Base-by-base conservation (phyloP, 2,888 invertebrate species). In the Rhimphoctona megacephalus region DNA sequence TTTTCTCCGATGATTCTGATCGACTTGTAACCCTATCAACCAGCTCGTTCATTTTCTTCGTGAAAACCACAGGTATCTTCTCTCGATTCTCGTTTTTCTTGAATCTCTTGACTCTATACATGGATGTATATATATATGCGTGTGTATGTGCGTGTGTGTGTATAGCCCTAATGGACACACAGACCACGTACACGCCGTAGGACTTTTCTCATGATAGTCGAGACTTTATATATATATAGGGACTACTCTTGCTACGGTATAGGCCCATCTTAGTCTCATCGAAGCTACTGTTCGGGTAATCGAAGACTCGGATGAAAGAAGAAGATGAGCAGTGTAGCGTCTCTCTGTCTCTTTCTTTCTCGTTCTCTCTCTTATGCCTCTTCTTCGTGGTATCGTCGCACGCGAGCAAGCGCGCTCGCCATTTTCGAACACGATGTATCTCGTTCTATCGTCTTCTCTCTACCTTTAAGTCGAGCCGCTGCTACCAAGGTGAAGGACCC, bases 381-480 rank as follows among this genome's bases (percentile, higher is more conserved):
- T 25, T 80, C 81, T 83, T 85, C 84, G 77, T 46, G 67, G 86
- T 88, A 86, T 82, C 76, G 64, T 64, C 30, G 79, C 73, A 64
- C 82, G 77, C 73, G 74, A 81, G 57, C 70, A 19, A 17, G 43
- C 69, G 19, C 43, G 78, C 54, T 67, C 57, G 70, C 78, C 81
- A 74, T 85, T 83, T 79, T 81, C 80, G 66, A 66, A 77, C 78
- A 72, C 87, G 81, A 79, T 70, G 36, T 61, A 61, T 43, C 67
- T 52, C 66, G 52, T 67, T 19, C 52, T 72, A 82, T 87, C 87
- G 87, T 87, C 88, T 72, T 82, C 83, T 87, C 82, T 85, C 89
- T 90, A 90, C 90, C 89, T 90, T 90, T 89, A 89, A 83, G 90
- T 91, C 86, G 81, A 90, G 88, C 91, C 88, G 90, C 64, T 77